Base-by-base conservation (phyloP, 2,113 vertebrate species). In the Myodes glareolus region DNA sequence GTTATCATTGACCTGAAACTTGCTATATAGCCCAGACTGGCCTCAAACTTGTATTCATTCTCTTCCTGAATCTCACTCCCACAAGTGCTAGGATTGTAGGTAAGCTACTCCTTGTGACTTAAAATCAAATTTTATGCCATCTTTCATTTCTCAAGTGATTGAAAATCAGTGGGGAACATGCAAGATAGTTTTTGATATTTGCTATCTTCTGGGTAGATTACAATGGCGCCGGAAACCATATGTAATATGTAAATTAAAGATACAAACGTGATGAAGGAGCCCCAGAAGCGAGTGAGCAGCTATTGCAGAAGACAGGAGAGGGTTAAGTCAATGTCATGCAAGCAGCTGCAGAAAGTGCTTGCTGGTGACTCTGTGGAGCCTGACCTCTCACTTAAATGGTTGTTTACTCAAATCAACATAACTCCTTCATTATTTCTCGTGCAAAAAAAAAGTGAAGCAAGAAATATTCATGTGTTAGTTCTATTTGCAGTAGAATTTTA, bases 351-450 rank as follows among this genome's bases (percentile, higher is more conserved):
- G 58, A 81, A 91, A 89, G 50, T 72, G 42, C 29, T 72, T 65
- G 65, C 36, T 65, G 55, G 31, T 29, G 58, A 50, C 36, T 76
- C 65, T 65, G 17, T 70, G 88, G 73, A 82, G 7, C 4, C 25
- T 47, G 31, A 52, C 25, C 16, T 92, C 39, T 94, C 21, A 23
- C 91, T 96, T 80, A 65, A 95, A 67, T 96, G 50, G 0, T 84
- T 76, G 8, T 84, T 95, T 95, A n/a, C 47, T 65, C 81, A 36
- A 92, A 92, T 92, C 93, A 80, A 50, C 45, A 77, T 90, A 93
- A 47, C 52, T 58, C 17, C 23, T 92, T 94, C 36, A 61, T 93
- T 63, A 84, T 91, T 92, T 70, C 27, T 65, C 52, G 5, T 88
- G 68, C 7, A 88, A 90, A 94, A 92, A 76, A 78, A 94, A 90